Base-by-base conservation (phyloP, 2,797 vertebrate species). In the Sebastes nivosus region DNA sequence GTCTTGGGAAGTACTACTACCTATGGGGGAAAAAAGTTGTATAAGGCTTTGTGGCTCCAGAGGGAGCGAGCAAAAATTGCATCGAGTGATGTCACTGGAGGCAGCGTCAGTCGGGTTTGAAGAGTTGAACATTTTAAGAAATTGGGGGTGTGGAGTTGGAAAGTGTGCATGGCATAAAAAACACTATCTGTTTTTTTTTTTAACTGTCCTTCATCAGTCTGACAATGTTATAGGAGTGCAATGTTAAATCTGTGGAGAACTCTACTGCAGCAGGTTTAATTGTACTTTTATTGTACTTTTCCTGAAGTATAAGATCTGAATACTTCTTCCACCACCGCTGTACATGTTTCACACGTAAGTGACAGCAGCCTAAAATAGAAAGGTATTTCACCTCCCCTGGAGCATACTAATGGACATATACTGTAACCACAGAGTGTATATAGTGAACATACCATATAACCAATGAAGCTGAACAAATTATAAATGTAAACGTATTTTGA, bases 341-440 rank as follows among this genome's bases (percentile, higher is more conserved):
- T 36, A 71, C 74, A 82, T 75, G 46, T 72, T 77, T 78, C 16
- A 60, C 70, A 59, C 16, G 4, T 6, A 25, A 73, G 70, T 74
- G 59, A 42, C 70, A 10, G 20, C 32, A 61, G 75, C 84, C 75
- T 59, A 66, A 89, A 91, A 91, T 92, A 92, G 88, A 89, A 87
- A 71, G 61, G 71, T 57, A 87, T 89, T 73, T 72, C 34, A 24
- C 27, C 29, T 30, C 76, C 32, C 20, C 34, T 42, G 14, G 25
- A 24, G 8, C 24, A 73, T 27, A 54, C 54, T 18, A 52, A 54
- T 57, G n/a, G 20, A 25, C 6, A 12, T 50, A 34, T 58, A 42
- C 38, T 42, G 38, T 42, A 59, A 34, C 46, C 24, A 58, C 22
- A 18, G 13, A 18, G 13, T 64, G 20, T 4, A n/a, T 46, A 18